These are phyloP conservation scores for Pristis pectinata DNA, from an alignment of 2,797 vertebrate species.

Conservation along the genomic window DNA sequence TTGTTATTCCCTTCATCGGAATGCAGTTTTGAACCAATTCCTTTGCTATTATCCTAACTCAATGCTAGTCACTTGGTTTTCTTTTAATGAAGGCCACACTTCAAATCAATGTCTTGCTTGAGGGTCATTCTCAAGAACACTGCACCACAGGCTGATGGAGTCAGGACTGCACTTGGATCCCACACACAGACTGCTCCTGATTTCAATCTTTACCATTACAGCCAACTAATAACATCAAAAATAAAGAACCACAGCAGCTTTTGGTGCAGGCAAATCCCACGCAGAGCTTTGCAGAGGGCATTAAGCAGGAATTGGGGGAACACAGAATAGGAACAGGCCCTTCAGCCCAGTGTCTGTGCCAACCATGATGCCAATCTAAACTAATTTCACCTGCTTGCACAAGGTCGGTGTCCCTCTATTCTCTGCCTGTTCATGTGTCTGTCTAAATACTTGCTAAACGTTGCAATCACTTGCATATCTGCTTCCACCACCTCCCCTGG, in stretches of 20 bases:
- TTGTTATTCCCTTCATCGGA: not conserved
- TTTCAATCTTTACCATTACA: not conserved
- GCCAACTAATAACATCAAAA: not conserved
- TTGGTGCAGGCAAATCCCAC: not conserved
- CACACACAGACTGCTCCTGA: conserved; percentile 9
- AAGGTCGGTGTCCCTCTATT: too few species aligned
- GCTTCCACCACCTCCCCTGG: too few species aligned
- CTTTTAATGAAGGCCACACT: not conserved
- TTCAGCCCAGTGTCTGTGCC: too few species aligned
- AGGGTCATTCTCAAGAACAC: conserved; percentile 4
- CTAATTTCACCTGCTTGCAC: too few species aligned
- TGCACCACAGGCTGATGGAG: not conserved
- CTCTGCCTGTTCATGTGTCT: too few species aligned
- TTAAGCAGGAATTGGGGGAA: not conserved
- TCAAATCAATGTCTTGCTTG: not conserved
- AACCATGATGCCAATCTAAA: too few species aligned
- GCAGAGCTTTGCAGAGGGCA: not conserved
- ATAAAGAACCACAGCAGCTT: not conserved
- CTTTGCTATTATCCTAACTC: not conserved
- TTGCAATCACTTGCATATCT: too few species aligned
- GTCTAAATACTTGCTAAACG: too few species aligned
- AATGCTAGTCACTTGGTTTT: not conserved
- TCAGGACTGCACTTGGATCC: not conserved
- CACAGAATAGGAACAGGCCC: too few species aligned
- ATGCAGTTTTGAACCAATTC: not conserved